Base-by-base conservation (phyloP, 1,140 invertebrate species). In the Chymomyza costata region DNA sequence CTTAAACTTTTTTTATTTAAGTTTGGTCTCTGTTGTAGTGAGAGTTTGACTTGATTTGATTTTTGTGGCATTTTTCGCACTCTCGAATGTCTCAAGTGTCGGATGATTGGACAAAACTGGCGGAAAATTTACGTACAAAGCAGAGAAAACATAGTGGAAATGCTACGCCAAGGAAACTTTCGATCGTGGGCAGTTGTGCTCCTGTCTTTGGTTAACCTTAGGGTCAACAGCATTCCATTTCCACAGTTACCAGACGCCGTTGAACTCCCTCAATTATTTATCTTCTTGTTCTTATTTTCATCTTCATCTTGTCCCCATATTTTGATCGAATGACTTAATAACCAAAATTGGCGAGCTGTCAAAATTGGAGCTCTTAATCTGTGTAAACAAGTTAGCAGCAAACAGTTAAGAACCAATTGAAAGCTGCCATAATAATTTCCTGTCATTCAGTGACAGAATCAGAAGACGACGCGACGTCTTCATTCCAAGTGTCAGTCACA, bases 121-220 rank as follows among this genome's bases (percentile, higher is more conserved):
- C n/a, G n/a, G n/a, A 56, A 43, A 48, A 58, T 53, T 47, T 49
- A n/a, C n/a, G 57, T 32, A 49, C 31, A 40, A 63, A 62, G 58
- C 52, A 45, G 47, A 34, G 45, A 39, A 55, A 50, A 34, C 38
- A 35, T 48, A 30, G 46, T 32, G 56, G 18, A 62, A 45, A 67
- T 63, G 73, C 65, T 55, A 65, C 52, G 65, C 45, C 45, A 48
- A 21, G 60, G 6, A 68, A 78, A 78, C 70, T 76, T 76, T 76
- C 70, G 65, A 76, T 76, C n/a, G n/a, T n/a, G n/a, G n/a, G n/a
- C n/a, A n/a, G n/a, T n/a, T 76, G 40, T 44, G 39, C 43, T 58
- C 31, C 14, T 50, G 40, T n/a, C n/a, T 54, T 21, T 39, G 35
- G 11, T 32, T 28, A 14, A 6, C 13, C 21, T 53, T 30, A 18